Conservation (phyloP, 2,888 invertebrate species). For the Lasioglossum morio region DNA sequence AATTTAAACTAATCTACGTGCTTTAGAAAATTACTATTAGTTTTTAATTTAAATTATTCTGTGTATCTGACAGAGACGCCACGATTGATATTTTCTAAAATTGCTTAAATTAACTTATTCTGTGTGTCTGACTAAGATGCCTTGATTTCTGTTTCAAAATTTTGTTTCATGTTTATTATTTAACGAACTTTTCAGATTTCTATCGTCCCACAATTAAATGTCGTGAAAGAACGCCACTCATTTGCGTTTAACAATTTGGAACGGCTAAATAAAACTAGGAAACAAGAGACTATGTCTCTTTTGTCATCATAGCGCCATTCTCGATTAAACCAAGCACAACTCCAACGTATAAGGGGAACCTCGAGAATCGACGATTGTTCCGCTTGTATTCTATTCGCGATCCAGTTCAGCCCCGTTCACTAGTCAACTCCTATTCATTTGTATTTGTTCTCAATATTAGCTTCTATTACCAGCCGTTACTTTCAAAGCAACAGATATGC, state of each 20-base stretch:
- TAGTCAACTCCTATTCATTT: slow-evolving; percentile 11
- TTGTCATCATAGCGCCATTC: slow-evolving; percentile 15
- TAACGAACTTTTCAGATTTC: not conserved
- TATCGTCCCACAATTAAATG: not conserved
- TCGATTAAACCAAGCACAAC: slow-evolving; percentile 14
- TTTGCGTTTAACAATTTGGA: not conserved
- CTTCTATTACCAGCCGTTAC: not conserved
- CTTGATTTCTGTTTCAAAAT: not conserved
- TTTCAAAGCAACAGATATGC: not conserved
- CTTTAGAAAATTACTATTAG: not conserved
- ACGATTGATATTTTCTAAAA: too few species aligned
- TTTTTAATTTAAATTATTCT: not conserved
- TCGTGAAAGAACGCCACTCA: not conserved
- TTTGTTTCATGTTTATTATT: not conserved
- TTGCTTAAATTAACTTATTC: not conserved
- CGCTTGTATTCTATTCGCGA: slow-evolving; percentile 14
- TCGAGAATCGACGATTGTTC: slow-evolving; percentile 19
- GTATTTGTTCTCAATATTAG: slow-evolving; percentile 8
- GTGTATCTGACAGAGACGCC: too few species aligned
- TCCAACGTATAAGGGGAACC: slow-evolving; percentile 4
- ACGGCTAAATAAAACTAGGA: not conserved
- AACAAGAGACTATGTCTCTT: not conserved
- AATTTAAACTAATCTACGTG: too few species aligned
- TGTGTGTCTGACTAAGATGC: not conserved
- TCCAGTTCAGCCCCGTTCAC: slow-evolving; percentile 14